Base-by-base conservation (phyloP, 2,797 vertebrate species). In the Poeciliopsis paucimaculata region DNA sequence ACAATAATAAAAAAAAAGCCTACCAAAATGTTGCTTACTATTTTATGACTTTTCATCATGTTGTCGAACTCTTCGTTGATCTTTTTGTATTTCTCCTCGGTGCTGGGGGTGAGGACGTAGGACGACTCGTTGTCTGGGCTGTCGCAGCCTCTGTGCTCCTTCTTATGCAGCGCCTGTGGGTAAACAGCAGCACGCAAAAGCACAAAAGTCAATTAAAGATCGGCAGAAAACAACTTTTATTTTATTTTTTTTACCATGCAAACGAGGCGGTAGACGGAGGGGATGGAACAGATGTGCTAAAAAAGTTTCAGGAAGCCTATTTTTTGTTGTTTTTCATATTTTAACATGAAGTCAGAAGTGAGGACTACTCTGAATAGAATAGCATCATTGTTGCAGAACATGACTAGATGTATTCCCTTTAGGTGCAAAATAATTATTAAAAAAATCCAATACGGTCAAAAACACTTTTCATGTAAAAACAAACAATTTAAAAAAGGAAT, bases 11-110 rank as follows among this genome's bases (percentile, higher is more conserved):
- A 5, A 64, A 8, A 20, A 64, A 76, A 71, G 70, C 55, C 1
- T 16, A 39, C 57, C 31, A 76, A 55, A n/a, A 72, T 51, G 31
- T 45, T 8, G 72, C 91, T 85, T 96, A 98, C 97, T 94, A 98
- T 96, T 96, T 98, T 98, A 96, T 99, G 98, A 94, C 96, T 97
- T 95, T 97, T 95, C 98, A 99, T 99, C 98, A 99, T 99, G 96
- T 97, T 97, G 97, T 99, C 98, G 94, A 99, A 99, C 90, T 99
- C 98, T 92, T 99, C 98, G 90, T 99, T 98, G 89, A 99, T 99
- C 97, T 98, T 98, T 96, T 99, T 99, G 96, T 99, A 99, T 91
- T 99, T 99, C 95, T 98, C 98, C 94, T 98, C 97, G 77, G 98
- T 98, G 90, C 96, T 97, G 87, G 98, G 97, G 83, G 97, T 97